These are phyloP conservation scores for Nymphicus hollandicus DNA, from an alignment of 2,113 vertebrate species.

Conservation along the genomic window DNA sequence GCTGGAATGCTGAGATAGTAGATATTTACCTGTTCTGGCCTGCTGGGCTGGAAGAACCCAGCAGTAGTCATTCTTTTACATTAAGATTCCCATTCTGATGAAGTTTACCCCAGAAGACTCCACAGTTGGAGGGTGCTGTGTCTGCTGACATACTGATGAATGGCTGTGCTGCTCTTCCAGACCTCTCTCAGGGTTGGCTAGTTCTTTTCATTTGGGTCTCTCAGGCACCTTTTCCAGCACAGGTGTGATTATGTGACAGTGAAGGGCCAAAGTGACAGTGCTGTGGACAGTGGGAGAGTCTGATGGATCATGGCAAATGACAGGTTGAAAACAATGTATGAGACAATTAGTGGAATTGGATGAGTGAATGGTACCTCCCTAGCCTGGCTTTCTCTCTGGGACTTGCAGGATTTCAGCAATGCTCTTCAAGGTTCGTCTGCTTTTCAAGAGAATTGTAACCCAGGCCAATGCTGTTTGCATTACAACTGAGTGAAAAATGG, in stretches of 20 bases:
- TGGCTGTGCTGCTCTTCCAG: neutral
- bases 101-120: neutral
- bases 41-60: neutral
- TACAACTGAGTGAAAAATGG: neutral
- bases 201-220: neutral
- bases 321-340: neutral
- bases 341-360: neutral
- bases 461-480: neutral
- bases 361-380: neutral
- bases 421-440: neutral
- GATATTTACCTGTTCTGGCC: constrained; percentile 45
- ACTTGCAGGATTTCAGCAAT: neutral
- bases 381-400: neutral
- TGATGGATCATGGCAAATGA: neutral
- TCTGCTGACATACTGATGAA: neutral
- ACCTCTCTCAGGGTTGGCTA: neutral
- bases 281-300: neutral
- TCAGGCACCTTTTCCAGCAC: neutral
- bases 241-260: neutral
- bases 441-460: neutral
- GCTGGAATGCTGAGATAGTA: constrained; percentile 17
- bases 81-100: neutral
- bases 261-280: neutral
- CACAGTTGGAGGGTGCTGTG: neutral
- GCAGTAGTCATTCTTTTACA: constrained; percentile 5